Evolutionary conservation across 2,113 vertebrate species (phyloP).

Genomic region (Tragelaphus scriptus): DNA sequence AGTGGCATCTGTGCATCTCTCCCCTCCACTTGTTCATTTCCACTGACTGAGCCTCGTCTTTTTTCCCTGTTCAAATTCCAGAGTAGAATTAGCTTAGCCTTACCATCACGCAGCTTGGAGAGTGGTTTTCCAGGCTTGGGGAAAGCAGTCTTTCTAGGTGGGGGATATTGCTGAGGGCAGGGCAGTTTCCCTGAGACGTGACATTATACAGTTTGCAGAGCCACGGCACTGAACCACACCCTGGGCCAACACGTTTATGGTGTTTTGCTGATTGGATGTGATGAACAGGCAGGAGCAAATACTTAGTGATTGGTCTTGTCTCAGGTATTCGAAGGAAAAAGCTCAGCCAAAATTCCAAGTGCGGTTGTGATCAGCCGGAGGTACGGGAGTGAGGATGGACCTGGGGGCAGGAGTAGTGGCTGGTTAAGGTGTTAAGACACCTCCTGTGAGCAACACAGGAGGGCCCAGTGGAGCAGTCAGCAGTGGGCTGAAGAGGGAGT

Average conservation of each 20-base stretch:
- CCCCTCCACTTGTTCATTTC: neutral
- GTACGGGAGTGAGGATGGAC: neutral
- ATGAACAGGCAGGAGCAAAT: neutral
- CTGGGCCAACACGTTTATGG: rapidly evolving
- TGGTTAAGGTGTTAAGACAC: neutral
- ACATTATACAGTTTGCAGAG: neutral
- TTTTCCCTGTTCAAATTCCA: neutral
- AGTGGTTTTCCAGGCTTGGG: neutral
- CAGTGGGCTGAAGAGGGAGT: neutral
- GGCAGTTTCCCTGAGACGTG: neutral
- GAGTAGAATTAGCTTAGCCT: neutral
- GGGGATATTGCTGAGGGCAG: no score
- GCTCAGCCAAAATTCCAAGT: neutral
- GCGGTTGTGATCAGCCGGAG: neutral
- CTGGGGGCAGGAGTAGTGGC: neutral
- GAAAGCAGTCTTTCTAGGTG: neutral
- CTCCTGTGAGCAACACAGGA: neutral
- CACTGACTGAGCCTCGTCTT: neutral
- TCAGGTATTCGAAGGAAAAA: neutral
- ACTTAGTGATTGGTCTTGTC: neutral
- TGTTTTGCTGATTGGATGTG: neutral
- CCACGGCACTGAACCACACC: neutral
- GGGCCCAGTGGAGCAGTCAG: neutral
- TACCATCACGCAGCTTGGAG: neutral
- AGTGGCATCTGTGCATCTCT: neutral